Evolutionary conservation across 64 coral and sea anemone genomes (phyloP).

Genomic region (Montipora foliosa): DNA sequence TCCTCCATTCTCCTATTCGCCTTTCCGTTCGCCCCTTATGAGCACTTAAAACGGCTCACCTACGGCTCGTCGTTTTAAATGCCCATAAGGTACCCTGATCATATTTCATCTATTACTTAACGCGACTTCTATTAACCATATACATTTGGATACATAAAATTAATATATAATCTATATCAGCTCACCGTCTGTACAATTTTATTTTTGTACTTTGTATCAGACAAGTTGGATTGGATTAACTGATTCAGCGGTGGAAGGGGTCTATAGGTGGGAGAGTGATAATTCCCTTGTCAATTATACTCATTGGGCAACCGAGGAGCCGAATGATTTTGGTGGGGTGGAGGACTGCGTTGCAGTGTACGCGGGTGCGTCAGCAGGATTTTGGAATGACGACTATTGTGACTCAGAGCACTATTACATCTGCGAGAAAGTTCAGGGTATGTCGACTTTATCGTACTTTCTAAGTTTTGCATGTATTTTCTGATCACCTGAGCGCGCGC

Average conservation of each 20-base stretch:
- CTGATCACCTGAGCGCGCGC: no score
- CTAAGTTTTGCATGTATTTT: not conserved
- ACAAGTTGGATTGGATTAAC: slow-evolving; percentile 75
- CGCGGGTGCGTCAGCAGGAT: slow-evolving; percentile 51
- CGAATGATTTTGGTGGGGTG: slow-evolving; percentile 60
- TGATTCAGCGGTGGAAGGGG: slow-evolving; percentile 55
- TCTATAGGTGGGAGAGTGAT: slow-evolving; percentile 74
- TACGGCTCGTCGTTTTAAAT: no score
- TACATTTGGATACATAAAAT: no score
- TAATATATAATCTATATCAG: no score
- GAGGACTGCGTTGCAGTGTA: slow-evolving; percentile 84
- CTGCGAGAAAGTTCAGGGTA: slow-evolving; percentile 90
- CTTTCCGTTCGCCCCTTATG: no score
- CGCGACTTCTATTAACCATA: no score
- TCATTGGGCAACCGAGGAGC: slow-evolving; percentile 74
- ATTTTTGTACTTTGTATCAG: not conserved
- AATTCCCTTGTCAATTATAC: slow-evolving; percentile 63
- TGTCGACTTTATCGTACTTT: not conserved
- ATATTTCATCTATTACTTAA: no score
- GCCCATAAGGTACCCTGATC: no score
- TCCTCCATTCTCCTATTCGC: no score
- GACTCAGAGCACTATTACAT: slow-evolving; percentile 74
- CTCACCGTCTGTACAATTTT: no score
- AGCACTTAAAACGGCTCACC: no score
- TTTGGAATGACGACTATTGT: slow-evolving; percentile 90